Percentiles rank a stretch among this genome's conserved stretches.
phyloP scores from a whole-genome alignment of 2,113 vertebrate species.

The Zosterops japonicus region DNA sequence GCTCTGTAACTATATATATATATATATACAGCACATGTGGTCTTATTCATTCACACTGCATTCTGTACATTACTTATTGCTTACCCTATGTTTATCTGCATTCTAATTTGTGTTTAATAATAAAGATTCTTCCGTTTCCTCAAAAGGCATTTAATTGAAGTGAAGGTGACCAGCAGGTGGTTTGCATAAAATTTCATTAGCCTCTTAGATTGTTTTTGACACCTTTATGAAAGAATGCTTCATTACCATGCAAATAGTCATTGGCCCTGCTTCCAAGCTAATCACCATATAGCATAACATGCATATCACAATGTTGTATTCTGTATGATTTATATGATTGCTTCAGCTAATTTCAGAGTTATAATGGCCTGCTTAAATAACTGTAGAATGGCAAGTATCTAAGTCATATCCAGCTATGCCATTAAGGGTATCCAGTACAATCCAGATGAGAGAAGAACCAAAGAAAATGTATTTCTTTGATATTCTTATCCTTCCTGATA shows the following conservation, averaged over 20 bases:
- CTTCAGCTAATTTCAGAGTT: slow-evolving; percentile 19
- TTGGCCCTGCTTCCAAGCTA: slow-evolving; percentile 4
- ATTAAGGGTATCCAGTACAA: neutral
- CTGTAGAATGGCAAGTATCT: neutral
- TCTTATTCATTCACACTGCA: neutral
- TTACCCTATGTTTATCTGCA: slow-evolving; percentile 12
- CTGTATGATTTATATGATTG: slow-evolving; percentile 6
- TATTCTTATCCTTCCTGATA: neutral
- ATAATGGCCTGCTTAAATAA: neutral
- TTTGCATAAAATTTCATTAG: slow-evolving; percentile 66
- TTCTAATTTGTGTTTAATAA: slow-evolving; percentile 32
- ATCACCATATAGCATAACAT: neutral
- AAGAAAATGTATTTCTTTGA: neutral
- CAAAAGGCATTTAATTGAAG: slow-evolving; percentile 35
- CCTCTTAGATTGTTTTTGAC: slow-evolving; percentile 52
- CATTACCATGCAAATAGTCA: slow-evolving; percentile 49
- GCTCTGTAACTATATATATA: too few species aligned
- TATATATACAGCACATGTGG: neutral
- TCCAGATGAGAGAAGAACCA: neutral
- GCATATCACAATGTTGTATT: neutral
- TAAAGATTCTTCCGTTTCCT: neutral
- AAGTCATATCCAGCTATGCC: neutral
- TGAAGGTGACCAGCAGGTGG: slow-evolving; percentile 64
- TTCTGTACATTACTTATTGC: neutral
- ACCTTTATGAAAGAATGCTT: slow-evolving; percentile 44